A percentile compares a stretch with the other conserved stretches of the same genome.
Conservation (phyloP, 2,113 vertebrate genomes). For the Accipiter cooperii region DNA sequence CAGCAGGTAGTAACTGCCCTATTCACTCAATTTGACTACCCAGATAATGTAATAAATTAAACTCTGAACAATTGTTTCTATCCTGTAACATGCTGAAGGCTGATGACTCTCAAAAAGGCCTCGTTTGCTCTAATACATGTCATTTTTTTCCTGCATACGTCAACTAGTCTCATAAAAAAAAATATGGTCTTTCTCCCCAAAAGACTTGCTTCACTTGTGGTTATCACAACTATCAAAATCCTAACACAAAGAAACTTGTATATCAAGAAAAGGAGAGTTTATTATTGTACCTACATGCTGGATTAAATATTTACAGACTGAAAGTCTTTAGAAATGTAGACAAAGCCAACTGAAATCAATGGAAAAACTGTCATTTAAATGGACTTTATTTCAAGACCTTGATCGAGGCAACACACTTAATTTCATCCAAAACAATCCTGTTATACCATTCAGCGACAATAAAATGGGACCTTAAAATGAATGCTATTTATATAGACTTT, state of each 20-base stretch:
- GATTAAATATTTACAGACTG: background rate
- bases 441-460: background rate
- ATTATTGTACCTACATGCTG: background rate
- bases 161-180: background rate
- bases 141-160: background rate
- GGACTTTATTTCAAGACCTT: background rate
- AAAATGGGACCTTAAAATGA: background rate
- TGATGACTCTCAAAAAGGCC: background rate
- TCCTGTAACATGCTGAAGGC: background rate
- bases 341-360: background rate
- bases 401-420: background rate
- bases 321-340: background rate
- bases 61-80: background rate
- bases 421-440: background rate
- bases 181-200: fast-evolving
- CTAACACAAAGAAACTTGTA: background rate
- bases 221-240: background rate
- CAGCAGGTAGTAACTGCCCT: slow-evolving; percentile 13
- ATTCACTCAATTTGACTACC: slow-evolving; percentile 7
- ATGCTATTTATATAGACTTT: background rate
- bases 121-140: background rate
- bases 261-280: background rate
- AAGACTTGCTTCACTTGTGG: background rate
- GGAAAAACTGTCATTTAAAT: background rate
- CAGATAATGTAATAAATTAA: slow-evolving; percentile 35